A percentile compares a stretch with the other conserved stretches of the same genome.
phyloP scores from a whole-genome alignment of 2,888 invertebrate species.

The Apamea anceps region DNA sequence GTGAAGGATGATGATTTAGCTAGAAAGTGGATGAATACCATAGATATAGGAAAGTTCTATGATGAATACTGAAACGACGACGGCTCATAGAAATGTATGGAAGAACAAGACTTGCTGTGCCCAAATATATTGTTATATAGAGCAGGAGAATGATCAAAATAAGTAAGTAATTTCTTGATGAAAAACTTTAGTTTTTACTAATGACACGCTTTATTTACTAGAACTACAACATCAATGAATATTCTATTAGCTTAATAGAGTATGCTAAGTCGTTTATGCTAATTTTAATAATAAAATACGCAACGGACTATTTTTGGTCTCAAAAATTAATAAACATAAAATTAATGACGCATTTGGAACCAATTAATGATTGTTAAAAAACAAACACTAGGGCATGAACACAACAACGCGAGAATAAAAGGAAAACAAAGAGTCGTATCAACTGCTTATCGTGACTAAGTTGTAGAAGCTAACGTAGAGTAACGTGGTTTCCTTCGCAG shows the following conservation, averaged over 20 bases:
- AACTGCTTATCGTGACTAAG: conserved; percentile 16
- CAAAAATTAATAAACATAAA: not conserved
- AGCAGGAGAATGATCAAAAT: not conserved
- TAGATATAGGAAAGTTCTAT: too few relatives aligned
- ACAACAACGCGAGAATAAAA: conserved; percentile 14
- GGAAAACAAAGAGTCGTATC: conserved; percentile 12
- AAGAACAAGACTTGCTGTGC: not conserved
- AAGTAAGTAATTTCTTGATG: not conserved
- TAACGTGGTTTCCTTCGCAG: not conserved
- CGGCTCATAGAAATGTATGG: not conserved
- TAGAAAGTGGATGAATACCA: conserved; percentile 3
- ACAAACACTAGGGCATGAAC: conserved; percentile 3
- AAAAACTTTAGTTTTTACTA: not conserved
- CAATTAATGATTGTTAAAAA: conserved; percentile 24
- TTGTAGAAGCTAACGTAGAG: not conserved
- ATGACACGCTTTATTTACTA: not conserved
- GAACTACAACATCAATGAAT: not conserved
- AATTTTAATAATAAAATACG: not conserved
- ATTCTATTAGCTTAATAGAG: not conserved
- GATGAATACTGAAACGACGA: not conserved
- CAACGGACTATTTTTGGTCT: not conserved
- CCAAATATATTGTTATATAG: too few relatives aligned
- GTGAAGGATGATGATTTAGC: too few relatives aligned
- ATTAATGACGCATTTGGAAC: conserved; percentile 6
- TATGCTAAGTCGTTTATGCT: conserved; percentile 16